A percentile compares a stretch with the other conserved stretches of the same genome.
These are phyloP conservation scores for Caenorhabditis panamensis DNA, from an alignment of 2,888 invertebrate species.

Conservation along the genomic window DNA sequence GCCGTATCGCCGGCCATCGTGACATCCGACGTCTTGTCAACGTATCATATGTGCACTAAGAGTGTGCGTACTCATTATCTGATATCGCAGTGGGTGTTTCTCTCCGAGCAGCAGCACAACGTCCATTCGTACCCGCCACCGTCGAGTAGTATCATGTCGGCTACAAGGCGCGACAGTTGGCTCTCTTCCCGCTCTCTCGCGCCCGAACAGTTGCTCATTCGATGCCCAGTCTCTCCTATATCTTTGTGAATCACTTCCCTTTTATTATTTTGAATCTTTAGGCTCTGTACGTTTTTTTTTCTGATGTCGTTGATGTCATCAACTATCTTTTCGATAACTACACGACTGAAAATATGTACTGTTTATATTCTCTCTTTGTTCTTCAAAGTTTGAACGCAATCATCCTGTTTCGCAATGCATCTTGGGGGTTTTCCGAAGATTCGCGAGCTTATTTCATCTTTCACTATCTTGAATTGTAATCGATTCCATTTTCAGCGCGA, in stretches of 20 bases:
- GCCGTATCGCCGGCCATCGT: conserved; percentile 13
- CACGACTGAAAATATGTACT: too few species aligned
- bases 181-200: conserved; percentile 12
- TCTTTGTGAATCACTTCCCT: conserved; percentile 46
- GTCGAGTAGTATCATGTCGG: conserved; percentile 56
- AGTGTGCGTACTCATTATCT: conserved; percentile 55
- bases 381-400: too few species aligned
- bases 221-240: conserved; percentile 46
- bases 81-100: conserved; percentile 55
- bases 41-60: conserved; percentile 53
- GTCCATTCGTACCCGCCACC: conserved; percentile 57
- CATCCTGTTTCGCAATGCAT: too few species aligned
- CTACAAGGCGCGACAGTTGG: conserved; percentile 62
- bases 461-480: too few species aligned
- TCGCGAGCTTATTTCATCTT: neutral
- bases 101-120: conserved; percentile 38
- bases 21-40: conserved; percentile 55
- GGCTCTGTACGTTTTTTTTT: conserved; percentile 26
- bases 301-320: too few species aligned
- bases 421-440: neutral
- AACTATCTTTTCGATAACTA: too few species aligned
- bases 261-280: conserved; percentile 42
- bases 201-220: conserved; percentile 52
- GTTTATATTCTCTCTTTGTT: too few species aligned
- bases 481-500: conserved; percentile 28